phyloP scores from a whole-genome alignment of 2,888 invertebrate genomes.

The Phaonia tiefii region DNA sequence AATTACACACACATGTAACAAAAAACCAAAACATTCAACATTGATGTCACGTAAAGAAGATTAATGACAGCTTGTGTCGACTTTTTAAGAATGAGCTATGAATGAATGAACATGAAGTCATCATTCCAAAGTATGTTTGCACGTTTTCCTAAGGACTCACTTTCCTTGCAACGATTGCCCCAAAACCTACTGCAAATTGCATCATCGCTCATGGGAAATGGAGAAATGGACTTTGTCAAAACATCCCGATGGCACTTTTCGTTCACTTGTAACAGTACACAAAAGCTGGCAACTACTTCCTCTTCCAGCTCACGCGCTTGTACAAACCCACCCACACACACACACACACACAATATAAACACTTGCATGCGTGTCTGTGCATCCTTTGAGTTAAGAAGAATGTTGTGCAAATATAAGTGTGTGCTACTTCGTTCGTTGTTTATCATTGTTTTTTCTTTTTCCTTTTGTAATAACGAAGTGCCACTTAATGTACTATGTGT shows the following conservation, averaged over 20 bases:
- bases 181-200: neutral
- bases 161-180: neutral
- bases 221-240: no score
- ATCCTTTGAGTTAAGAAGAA: no score
- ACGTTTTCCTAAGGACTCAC: neutral
- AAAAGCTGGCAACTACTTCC: no score
- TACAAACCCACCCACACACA: no score
- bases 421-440: conserved; percentile 9
- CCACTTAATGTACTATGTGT: neutral
- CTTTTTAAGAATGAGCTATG: neutral
- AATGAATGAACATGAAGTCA: conserved; percentile 5
- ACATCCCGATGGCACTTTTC: no score
- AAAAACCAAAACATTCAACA: neutral
- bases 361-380: neutral
- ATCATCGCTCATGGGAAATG: neutral
- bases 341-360: no score
- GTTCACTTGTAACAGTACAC: no score
- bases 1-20: no score
- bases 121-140: neutral
- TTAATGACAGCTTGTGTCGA: conserved; percentile 52
- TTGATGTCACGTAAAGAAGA: conserved; percentile 51
- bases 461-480: conserved; percentile 43
- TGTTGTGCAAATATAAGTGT: neutral
- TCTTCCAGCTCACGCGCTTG: no score
- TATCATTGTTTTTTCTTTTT: neutral